These are phyloP conservation scores for Myotis yumanensis DNA, from an alignment of 2,113 vertebrate genomes.

Conservation along the genomic window DNA sequence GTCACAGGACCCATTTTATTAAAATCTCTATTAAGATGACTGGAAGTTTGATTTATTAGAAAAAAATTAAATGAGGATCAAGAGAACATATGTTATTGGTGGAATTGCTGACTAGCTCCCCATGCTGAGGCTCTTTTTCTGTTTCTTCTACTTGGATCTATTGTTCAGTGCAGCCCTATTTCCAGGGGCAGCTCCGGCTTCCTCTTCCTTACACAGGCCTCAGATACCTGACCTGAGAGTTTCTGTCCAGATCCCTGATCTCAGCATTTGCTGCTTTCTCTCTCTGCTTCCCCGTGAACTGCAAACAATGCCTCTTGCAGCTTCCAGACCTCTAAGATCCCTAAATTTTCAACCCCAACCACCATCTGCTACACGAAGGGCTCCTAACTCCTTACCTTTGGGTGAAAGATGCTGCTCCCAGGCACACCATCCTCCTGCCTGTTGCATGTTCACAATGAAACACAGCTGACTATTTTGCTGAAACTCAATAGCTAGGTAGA, in stretches of 20 bases:
- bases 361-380: rapidly evolving
- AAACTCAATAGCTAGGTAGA: not conserved
- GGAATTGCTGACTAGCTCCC: not conserved
- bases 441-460: rapidly evolving
- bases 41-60: not conserved
- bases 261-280: not conserved
- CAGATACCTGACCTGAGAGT: not conserved
- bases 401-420: not conserved
- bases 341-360: rapidly evolving
- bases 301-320: not conserved
- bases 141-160: not conserved
- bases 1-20: not conserved
- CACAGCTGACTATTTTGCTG: not conserved
- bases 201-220: not conserved
- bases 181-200: not conserved
- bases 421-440: not conserved
- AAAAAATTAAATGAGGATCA: conserved; percentile 5
- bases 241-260: not conserved
- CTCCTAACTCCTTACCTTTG: not conserved
- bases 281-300: not conserved
- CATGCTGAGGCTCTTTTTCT: not conserved
- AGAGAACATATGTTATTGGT: not conserved
- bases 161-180: not conserved
- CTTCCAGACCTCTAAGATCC: not conserved
- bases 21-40: not conserved